Base-by-base conservation (phyloP, 2,888 invertebrate species). In the Cantharis flavilabris region DNA sequence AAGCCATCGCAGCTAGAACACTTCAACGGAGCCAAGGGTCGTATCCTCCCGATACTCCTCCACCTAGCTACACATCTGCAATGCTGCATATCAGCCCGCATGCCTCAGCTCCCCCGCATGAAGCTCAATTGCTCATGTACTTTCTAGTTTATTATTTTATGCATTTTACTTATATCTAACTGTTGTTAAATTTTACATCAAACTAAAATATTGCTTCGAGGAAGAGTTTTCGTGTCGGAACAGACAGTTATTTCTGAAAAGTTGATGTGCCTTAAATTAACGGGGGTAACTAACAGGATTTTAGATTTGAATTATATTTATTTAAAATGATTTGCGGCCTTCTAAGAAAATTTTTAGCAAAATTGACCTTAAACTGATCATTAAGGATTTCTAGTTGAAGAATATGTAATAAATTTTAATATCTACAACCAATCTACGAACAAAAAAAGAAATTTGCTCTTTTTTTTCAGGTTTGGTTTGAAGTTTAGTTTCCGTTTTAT, bases 11-110 rank as follows among this genome's bases (percentile, higher is more conserved):
- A 81, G 92, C 91, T 75, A 88, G 92, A 86, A 92, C 91, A 85
- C 89, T 91, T 86, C 92, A 89, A 86, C 88, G 93, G 90, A 90
- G 93, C 93, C 91, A 92, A 92, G 92, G 92, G 92, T 92, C 92
- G 92, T 91, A 91, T 89, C 88, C 89, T 88, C 89, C 90, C 83
- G 88, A 88, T 84, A 88, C 90, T 88, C 90, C 91, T 87, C 91
- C 91, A 88, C 91, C 91, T 88, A 91, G 91, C 89, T 91, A 91
- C 89, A 90, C 90, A 86, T 90, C 90, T 87, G 90, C 90, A 87
- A 89, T 90, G 89, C 89, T 90, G 89, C 89, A 90, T 89, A 84
- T 83, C 81, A 82, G 84, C 83, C 82, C 84, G 83, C 85, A 84
- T 85, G 86, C 87, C 83, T 82, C 86, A 83, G 84, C 88, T 84